Base-by-base conservation (phyloP, 2,113 vertebrate genomes). In the Paedocypris sp. region DNA sequence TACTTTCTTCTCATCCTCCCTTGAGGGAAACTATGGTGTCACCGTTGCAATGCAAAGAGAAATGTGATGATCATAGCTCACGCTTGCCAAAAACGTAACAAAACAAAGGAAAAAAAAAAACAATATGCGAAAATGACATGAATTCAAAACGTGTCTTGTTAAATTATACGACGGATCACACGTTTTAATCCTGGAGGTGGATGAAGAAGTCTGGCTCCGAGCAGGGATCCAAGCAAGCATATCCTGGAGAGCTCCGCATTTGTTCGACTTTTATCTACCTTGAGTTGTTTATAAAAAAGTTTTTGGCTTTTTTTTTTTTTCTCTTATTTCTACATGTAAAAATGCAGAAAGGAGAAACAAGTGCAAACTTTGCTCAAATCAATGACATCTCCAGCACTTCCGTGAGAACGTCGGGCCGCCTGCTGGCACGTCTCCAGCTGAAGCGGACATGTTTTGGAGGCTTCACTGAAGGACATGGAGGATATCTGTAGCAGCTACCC, bases 361-460 rank as follows among this genome's bases (percentile, higher is more conserved):
- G 41, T 35, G 45, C 19, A 70, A 46, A 46, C 43, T 62, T 51
- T 43, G 48, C 49, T 33, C 20, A 39, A 22, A 28, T 67, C 43
- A 56, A 33, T 64, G 53, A 45, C 54, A 38, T 18, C 23, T 28
- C 64, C 75, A 51, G 67, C 23, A 50, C 68, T 66, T 61, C 66
- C 72, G 59, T 53, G 56, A 18, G 71, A 70, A 67, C 54, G 73
- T 75, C 20, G 42, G 4, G 1, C 70, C 63, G 61, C 60, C 19
- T 6, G 52, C 66, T 62, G 47, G 69, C 42, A 43, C 69, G 68
- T 59, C 56, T 62, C 56, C 50, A 70, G 73, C 76, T 46, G 76
- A 75, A 64, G 73, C 64, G 60, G 60, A 69, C 64, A 63, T 54
- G 62, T 74, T 75, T 60, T 60, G 50, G 67, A 76, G 77, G 60